Evolutionary conservation across 2,888 invertebrate species (phyloP).

Genomic region (Eledone cirrhosa): DNA sequence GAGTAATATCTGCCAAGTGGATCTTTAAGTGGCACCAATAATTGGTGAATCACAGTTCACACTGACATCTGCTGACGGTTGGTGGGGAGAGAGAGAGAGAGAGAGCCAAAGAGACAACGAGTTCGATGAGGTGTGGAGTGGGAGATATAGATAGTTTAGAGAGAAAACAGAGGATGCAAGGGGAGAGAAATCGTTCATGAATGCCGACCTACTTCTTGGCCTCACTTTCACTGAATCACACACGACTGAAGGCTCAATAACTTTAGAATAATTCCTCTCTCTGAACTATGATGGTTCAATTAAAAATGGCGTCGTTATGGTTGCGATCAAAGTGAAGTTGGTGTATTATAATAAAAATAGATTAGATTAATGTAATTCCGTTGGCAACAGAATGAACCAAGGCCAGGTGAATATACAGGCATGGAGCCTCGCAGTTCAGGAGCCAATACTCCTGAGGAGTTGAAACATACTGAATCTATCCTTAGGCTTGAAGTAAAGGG

Average conservation of each 20-base stretch:
- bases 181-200: background rate
- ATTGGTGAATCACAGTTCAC: conserved; percentile 24
- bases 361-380: conserved; percentile 25
- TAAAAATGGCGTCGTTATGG: conserved; percentile 23
- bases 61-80: conserved; percentile 19
- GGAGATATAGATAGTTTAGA: background rate
- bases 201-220: background rate
- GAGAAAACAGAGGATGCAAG: background rate
- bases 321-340: conserved; percentile 17
- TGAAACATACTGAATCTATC: too few relatives aligned
- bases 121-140: background rate
- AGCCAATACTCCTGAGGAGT: background rate
- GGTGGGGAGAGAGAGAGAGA: background rate
- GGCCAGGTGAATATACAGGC: conserved; percentile 18
- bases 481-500: too few relatives aligned
- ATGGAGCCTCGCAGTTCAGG: background rate
- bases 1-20: too few relatives aligned
- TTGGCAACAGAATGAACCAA: background rate
- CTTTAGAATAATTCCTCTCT: conserved; percentile 16
- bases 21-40: conserved; percentile 15
- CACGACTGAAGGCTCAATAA: conserved; percentile 16
- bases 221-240: background rate
- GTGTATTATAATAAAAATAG: conserved; percentile 24
- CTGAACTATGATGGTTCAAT: conserved; percentile 27
- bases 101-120: background rate